Evolutionary conservation across 2,797 vertebrate species (phyloP).

Genomic region (Eleutherodactylus coqui): DNA sequence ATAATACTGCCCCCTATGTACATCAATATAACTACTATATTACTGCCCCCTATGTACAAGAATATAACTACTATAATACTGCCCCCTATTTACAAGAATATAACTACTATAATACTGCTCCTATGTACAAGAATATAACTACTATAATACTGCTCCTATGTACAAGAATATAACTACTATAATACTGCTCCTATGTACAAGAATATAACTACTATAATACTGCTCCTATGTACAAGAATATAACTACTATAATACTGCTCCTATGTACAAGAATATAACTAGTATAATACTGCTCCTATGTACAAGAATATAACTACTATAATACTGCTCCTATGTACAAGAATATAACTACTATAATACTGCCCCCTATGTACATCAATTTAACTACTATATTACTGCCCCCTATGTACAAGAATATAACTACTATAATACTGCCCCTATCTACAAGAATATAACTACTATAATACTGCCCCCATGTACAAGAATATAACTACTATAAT

Average conservation of each 20-base stretch:
- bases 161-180: neutral
- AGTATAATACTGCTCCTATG: neutral
- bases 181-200: neutral
- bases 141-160: neutral
- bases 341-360: too few relatives aligned
- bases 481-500: neutral
- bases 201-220: neutral
- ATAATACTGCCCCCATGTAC: neutral
- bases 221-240: neutral
- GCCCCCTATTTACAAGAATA: neutral
- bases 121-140: neutral
- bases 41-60: neutral
- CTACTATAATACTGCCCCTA: neutral
- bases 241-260: too few relatives aligned
- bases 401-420: neutral
- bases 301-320: neutral
- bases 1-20: neutral
- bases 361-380: neutral
- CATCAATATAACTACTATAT: neutral
- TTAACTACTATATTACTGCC: neutral
- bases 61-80: conserved; percentile 3
- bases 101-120: neutral
- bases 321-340: too few relatives aligned
- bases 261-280: neutral
- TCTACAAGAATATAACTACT: neutral